Conservation (phyloP, 2,113 vertebrate genomes). For the Noturus placidus region DNA sequence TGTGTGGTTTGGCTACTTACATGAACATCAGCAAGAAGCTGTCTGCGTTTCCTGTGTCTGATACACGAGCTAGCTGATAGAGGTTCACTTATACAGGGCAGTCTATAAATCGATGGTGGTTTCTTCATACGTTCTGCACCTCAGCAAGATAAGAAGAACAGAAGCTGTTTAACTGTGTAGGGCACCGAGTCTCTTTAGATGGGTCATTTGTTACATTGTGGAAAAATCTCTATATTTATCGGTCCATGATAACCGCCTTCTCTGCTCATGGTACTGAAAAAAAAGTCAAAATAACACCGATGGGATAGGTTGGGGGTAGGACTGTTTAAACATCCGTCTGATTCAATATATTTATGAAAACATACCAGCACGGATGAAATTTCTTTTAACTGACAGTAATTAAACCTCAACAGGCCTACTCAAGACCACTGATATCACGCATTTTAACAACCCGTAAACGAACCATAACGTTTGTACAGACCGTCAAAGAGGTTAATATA, state of each 20-base stretch:
- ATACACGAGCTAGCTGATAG: conserved; percentile 5
- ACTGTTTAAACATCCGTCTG: background rate
- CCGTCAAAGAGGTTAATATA: background rate
- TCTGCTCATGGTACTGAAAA: background rate
- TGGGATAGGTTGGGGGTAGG: background rate
- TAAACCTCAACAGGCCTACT: background rate
- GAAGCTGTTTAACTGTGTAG: background rate
- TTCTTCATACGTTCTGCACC: background rate
- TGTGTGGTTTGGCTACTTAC: conserved; percentile 23
- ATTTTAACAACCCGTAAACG: background rate
- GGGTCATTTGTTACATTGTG: background rate
- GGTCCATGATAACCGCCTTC: background rate
- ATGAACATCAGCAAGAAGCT: background rate
- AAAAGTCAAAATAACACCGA: too few relatives aligned
- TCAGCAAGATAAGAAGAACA: background rate
- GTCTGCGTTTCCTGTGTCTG: conserved; percentile 27
- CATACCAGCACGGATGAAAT: background rate
- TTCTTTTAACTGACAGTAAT: background rate
- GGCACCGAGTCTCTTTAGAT: background rate
- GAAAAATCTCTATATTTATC: background rate
- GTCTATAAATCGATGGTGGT: background rate
- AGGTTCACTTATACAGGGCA: background rate
- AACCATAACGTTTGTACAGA: background rate
- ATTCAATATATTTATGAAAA: background rate
- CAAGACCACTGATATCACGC: background rate